Evolutionary conservation across 1,140 invertebrate species (phyloP).

Genomic region (Ceratoteleas bidentatus): DNA sequence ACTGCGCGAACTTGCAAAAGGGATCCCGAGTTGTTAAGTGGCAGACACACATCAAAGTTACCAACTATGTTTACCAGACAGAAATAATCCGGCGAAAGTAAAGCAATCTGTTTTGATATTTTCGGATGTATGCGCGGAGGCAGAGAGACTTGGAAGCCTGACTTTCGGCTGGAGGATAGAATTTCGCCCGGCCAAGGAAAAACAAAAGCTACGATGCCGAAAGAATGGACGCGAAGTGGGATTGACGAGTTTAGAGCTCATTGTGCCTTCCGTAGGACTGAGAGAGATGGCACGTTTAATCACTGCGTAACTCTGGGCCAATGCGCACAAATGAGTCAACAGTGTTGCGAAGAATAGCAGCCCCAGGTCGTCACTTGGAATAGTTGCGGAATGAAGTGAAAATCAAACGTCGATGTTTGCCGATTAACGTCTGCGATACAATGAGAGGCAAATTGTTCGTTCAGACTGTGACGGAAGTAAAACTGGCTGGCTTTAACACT

Average conservation of each 20-base stretch:
- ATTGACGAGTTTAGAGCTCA: conserved; percentile 24
- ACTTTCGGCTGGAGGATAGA: conserved; percentile 22
- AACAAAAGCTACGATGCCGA: conserved; percentile 3
- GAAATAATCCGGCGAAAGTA: conserved; percentile 45
- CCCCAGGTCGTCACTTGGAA: conserved; percentile 34
- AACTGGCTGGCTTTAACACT: conserved; percentile 30
- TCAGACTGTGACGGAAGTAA: conserved; percentile 45
- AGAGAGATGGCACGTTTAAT: conserved; percentile 28
- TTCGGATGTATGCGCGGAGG: conserved; percentile 22
- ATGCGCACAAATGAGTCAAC: conserved; percentile 42
- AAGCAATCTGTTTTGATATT: conserved; percentile 50
- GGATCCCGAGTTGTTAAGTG: conserved; percentile 11
- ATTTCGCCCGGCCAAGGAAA: conserved; percentile 9
- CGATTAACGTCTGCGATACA: conserved; percentile 55
- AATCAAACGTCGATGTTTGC: conserved; percentile 60
- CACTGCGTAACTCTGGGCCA: conserved; percentile 26
- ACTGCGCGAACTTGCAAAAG: neutral
- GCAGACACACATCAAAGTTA: conserved; percentile 19
- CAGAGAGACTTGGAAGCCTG: conserved; percentile 7
- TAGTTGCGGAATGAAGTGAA: conserved; percentile 44
- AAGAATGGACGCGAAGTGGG: conserved; percentile 8
- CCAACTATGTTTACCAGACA: conserved; percentile 39
- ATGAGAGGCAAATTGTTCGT: conserved; percentile 50
- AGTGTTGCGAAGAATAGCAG: conserved; percentile 37
- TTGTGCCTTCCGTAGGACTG: conserved; percentile 5